These are phyloP conservation scores for Andrena chrysosceles DNA, from an alignment of 2,888 invertebrate species.

Conservation along the genomic window DNA sequence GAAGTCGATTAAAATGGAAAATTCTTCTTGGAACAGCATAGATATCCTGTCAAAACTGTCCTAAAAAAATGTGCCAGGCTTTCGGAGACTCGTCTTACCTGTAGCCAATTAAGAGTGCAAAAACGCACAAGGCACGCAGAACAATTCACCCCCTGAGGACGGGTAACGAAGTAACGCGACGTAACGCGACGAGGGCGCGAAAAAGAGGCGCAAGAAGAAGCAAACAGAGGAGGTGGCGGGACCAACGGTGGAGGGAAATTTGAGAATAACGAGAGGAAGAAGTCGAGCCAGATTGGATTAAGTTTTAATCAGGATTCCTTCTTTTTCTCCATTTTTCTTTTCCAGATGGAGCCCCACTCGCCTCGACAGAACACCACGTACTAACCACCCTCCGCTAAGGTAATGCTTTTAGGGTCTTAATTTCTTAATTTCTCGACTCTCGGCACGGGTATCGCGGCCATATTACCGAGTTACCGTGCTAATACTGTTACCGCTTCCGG, in stretches of 20 bases:
- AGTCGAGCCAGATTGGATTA: constrained; percentile 75
- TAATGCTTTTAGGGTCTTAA: constrained; percentile 79
- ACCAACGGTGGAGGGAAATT: constrained; percentile 30
- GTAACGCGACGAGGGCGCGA: background rate
- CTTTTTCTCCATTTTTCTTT: constrained; percentile 44
- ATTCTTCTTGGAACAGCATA: no score
- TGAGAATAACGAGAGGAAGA: constrained; percentile 44
- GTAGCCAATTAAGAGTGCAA: background rate
- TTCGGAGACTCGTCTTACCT: background rate
- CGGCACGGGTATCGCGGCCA: constrained; percentile 68
- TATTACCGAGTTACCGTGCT: constrained; percentile 73
- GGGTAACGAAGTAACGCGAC: background rate
- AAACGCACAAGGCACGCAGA: background rate
- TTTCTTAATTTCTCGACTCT: constrained; percentile 77
- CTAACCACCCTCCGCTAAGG: constrained; percentile 50
- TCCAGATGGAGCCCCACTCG: constrained; percentile 39
- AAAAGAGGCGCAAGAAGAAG: background rate
- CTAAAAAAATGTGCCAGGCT: no score
- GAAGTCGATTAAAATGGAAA: no score
- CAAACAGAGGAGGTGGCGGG: background rate
- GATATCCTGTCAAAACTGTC: no score
- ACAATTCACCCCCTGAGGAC: background rate
- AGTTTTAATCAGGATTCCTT: constrained; percentile 77
- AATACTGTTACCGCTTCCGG: constrained; percentile 71
- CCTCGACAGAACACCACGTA: constrained; percentile 48